A percentile compares a stretch with the other conserved stretches of the same genome.
These are phyloP conservation scores for Sebastes elongatus DNA, from an alignment of 2,797 vertebrate genomes.

Conservation along the genomic window DNA sequence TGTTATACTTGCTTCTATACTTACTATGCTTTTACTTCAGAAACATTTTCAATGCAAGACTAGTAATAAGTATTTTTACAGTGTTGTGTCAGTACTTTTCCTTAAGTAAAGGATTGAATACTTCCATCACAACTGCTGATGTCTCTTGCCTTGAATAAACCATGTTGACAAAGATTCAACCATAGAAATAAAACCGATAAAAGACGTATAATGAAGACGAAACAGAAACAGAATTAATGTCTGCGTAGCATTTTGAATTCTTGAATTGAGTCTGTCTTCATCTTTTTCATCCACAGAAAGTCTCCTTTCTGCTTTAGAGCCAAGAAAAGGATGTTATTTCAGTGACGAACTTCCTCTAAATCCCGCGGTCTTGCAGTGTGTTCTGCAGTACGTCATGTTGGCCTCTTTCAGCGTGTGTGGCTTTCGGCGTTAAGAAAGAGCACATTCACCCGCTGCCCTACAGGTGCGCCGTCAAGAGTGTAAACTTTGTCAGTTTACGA, in stretches of 20 bases:
- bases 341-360: neutral
- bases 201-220: neutral
- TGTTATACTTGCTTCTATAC: neutral
- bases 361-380: constrained; percentile 5
- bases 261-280: neutral
- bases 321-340: constrained; percentile 38
- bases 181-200: neutral
- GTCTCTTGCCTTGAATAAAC: neutral
- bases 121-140: neutral
- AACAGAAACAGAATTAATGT: neutral
- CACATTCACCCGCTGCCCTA: constrained; percentile 35
- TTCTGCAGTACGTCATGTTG: constrained; percentile 4
- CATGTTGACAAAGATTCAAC: neutral
- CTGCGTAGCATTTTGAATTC: neutral
- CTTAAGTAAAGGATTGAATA: neutral
- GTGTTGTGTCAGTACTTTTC: neutral
- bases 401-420: constrained; percentile 52
- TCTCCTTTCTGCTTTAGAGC: neutral
- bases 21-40: neutral
- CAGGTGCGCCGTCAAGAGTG: constrained; percentile 48
- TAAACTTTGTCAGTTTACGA: constrained; percentile 50
- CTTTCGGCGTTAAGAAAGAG: constrained; percentile 44
- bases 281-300: neutral
- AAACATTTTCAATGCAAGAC: neutral
- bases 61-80: neutral